phyloP scores from a whole-genome alignment of 2,113 vertebrate species.

The Chinchilla lanigera region DNA sequence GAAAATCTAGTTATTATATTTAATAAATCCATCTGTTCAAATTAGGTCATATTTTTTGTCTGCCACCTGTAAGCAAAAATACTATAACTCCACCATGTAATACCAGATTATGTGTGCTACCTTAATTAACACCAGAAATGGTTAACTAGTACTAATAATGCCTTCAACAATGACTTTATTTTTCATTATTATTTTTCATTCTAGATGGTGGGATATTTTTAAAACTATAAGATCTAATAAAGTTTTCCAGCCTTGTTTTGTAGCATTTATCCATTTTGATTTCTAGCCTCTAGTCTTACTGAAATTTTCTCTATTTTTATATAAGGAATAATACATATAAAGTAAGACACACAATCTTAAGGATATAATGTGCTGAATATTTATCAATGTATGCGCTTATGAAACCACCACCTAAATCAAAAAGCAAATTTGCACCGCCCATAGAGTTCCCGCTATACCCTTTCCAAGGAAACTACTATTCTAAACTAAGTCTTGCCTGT shows the following conservation, averaged over 20 bases:
- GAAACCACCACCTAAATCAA: background rate
- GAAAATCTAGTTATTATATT: background rate
- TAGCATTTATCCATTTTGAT: background rate
- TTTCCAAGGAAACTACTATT: background rate
- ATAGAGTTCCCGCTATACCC: background rate
- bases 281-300: background rate
- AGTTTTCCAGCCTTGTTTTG: background rate
- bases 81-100: background rate
- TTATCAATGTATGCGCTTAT: background rate
- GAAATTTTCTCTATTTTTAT: background rate
- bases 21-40: background rate
- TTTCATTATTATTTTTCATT: constrained; percentile 6
- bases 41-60: background rate
- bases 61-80: background rate
- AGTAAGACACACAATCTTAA: background rate
- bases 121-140: background rate
- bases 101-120: background rate
- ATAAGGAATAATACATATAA: background rate
- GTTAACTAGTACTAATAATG: background rate
- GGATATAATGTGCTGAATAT: background rate
- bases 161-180: background rate
- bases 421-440: background rate
- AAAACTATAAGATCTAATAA: background rate
- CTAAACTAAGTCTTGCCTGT: background rate
- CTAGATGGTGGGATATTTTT: background rate